Percentiles rank a stretch among this genome's conserved stretches.
phyloP scores from a whole-genome alignment of 2,797 vertebrate species.

The Molossus molossus region DNA sequence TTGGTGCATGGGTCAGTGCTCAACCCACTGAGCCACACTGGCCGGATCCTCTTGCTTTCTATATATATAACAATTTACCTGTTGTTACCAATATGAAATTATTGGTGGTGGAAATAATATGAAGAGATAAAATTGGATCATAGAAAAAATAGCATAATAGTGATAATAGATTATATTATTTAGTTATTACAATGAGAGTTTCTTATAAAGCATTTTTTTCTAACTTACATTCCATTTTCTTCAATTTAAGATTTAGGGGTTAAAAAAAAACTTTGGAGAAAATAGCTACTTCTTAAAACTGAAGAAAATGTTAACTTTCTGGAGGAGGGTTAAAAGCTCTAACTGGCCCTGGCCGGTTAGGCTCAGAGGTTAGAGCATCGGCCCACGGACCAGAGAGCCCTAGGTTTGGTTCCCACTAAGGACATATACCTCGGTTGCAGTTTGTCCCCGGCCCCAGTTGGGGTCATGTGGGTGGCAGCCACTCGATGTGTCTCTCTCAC shows the following conservation, averaged over 20 bases:
- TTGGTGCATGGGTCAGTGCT: too few species aligned
- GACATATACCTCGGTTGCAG: too few species aligned
- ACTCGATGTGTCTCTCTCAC: too few species aligned
- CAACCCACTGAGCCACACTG: too few species aligned
- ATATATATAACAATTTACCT: neutral
- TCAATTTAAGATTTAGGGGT: neutral
- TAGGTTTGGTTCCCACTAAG: too few species aligned
- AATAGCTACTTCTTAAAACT: neutral
- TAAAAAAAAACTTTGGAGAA: neutral
- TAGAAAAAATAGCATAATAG: slow-evolving; percentile 37
- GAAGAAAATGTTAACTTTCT: slow-evolving; percentile 7
- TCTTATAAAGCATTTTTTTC: neutral
- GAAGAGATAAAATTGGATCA: neutral
- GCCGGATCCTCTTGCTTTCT: too few species aligned
- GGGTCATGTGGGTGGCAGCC: too few species aligned
- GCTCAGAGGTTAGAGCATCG: too few species aligned
- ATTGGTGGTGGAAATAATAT: slow-evolving; percentile 17
- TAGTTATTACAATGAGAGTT: neutral
- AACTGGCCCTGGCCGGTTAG: neutral
- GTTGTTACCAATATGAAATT: neutral
- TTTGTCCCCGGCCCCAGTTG: too few species aligned
- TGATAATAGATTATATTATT: neutral
- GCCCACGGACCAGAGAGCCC: too few species aligned
- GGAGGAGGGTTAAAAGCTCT: neutral
- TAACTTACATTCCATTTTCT: neutral